Evolutionary conservation across 2,113 vertebrate genomes (phyloP).

Genomic region (Tricholaema leucomelas): DNA sequence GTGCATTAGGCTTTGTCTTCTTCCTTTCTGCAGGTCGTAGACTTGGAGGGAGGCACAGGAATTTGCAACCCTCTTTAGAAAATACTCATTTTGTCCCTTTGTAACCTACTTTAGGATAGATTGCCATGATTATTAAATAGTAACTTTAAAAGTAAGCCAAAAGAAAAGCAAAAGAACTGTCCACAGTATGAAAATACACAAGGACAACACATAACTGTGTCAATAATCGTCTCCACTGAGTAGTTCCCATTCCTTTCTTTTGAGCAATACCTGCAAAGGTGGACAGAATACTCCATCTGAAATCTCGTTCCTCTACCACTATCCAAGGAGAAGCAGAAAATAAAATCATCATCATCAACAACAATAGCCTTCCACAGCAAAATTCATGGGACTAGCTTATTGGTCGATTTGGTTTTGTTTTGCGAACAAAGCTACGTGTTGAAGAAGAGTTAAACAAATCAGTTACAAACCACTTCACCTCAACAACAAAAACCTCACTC

Average conservation of each 20-base stretch:
- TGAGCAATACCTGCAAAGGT: not conserved
- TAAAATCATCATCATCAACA: accelerated
- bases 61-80: not conserved
- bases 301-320: not conserved
- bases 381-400: not conserved
- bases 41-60: not conserved
- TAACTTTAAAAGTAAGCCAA: not conserved
- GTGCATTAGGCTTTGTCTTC: not conserved
- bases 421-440: not conserved
- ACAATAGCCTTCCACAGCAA: not conserved
- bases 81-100: not conserved
- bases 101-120: not conserved
- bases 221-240: not conserved
- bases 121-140: not conserved
- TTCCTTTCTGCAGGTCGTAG: not conserved
- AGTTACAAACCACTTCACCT: accelerated
- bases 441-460: not conserved
- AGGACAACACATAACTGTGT: too few relatives aligned
- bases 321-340: not conserved
- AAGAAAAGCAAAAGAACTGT: not conserved
- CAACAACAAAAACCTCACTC: not conserved
- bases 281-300: not conserved
- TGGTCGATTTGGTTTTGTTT: not conserved
- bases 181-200: not conserved
- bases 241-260: not conserved